Percentiles rank a stretch among this genome's conserved stretches.
Conservation (phyloP, 1,140 invertebrate genomes). For the Drusus annulatus region DNA sequence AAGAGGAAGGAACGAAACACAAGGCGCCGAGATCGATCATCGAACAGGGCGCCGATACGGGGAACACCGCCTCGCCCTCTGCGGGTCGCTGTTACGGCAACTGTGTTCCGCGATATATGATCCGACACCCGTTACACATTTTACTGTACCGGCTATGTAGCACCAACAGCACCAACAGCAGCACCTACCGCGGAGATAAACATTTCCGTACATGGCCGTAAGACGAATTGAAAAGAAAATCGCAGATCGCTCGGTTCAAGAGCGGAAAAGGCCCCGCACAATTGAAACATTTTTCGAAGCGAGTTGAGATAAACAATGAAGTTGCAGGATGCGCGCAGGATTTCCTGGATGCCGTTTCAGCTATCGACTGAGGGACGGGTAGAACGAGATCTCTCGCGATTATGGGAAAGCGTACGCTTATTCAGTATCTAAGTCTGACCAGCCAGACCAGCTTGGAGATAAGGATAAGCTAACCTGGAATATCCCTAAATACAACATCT, state of each 20-base stretch:
- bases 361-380: slow-evolving; percentile 9
- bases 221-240: slow-evolving; percentile 33
- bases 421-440: too few relatives aligned
- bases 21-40: slow-evolving; percentile 41
- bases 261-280: slow-evolving; percentile 16
- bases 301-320: slow-evolving; percentile 38
- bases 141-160: background rate
- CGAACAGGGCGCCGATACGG: slow-evolving; percentile 16
- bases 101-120: slow-evolving; percentile 16
- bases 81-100: slow-evolving; percentile 5
- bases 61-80: background rate
- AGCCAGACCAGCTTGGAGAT: too few relatives aligned
- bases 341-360: slow-evolving; percentile 31
- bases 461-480: too few relatives aligned
- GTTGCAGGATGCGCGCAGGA: slow-evolving; percentile 33
- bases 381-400: slow-evolving; percentile 24
- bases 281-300: slow-evolving; percentile 28
- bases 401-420: background rate
- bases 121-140: background rate
- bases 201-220: slow-evolving; percentile 17
- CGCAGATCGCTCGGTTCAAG: slow-evolving; percentile 10
- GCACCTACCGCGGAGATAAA: background rate
- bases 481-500: too few relatives aligned
- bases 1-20: slow-evolving; percentile 21
- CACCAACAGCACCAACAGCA: background rate